A percentile compares a stretch with the other conserved stretches of the same genome.
Conservation (phyloP, 2,888 invertebrate species). For the Caradrina kadenii region DNA sequence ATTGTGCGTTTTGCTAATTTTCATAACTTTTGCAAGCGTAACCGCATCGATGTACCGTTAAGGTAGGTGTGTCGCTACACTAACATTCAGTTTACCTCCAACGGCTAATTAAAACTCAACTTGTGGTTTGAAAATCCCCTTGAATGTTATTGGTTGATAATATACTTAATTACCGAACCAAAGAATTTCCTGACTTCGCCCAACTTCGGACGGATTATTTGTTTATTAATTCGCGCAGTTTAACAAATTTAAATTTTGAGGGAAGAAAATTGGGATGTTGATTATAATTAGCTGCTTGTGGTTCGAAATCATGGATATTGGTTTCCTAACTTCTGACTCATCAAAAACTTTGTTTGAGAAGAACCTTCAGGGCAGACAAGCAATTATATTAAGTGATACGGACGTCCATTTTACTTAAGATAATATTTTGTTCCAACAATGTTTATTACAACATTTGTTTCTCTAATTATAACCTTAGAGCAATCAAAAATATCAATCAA, state of each 20-base stretch:
- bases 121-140: conserved; percentile 23
- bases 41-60: too few relatives aligned
- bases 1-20: too few relatives aligned
- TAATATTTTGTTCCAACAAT: not conserved
- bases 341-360: conserved; percentile 26
- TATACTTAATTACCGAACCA: conserved; percentile 27
- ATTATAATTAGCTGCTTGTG: conserved; percentile 46
- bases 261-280: conserved; percentile 24
- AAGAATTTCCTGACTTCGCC: conserved; percentile 37
- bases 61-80: too few relatives aligned
- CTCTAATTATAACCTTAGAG: too few relatives aligned
- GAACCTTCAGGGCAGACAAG: conserved; percentile 6
- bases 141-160: conserved; percentile 25
- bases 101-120: conserved; percentile 60
- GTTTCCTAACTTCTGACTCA: conserved; percentile 16
- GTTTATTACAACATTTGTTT: conserved; percentile 2
- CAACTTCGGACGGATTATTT: conserved; percentile 49
- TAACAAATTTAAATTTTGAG: conserved; percentile 37
- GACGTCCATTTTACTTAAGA: not conserved
- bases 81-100: conserved; percentile 18
- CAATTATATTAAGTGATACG: conserved; percentile 30
- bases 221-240: conserved; percentile 57
- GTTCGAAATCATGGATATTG: conserved; percentile 46
- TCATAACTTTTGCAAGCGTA: too few relatives aligned
- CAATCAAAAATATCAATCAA: too few relatives aligned